These are phyloP conservation scores for Cavia aperea DNA, from an alignment of 2,113 vertebrate genomes.

Conservation along the genomic window DNA sequence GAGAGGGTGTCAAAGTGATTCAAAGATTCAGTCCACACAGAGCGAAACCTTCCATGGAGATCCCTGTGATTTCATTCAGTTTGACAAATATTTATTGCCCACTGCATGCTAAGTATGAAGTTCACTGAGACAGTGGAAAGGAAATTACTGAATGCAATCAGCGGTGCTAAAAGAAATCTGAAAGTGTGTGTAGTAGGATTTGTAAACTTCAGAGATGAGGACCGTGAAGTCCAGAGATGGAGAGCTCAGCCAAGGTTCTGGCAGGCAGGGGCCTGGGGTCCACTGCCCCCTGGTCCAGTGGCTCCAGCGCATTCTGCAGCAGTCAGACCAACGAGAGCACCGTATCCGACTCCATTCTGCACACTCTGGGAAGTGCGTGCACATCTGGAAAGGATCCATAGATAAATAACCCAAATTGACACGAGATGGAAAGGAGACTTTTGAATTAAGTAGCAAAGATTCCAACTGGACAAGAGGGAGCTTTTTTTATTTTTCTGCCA, in stretches of 20 bases:
- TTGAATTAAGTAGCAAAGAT: conserved; percentile 19
- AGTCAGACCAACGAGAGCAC: neutral
- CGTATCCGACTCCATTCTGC: neutral
- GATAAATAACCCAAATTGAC: neutral
- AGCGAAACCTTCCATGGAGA: neutral
- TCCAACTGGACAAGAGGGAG: neutral
- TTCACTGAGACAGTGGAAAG: neutral
- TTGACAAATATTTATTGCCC: neutral
- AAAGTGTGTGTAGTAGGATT: neutral
- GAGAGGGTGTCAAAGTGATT: neutral
- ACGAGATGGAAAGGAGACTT: conserved; percentile 13
- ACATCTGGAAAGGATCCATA: conserved; percentile 23
- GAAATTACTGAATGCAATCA: neutral
- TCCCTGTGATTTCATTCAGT: neutral
- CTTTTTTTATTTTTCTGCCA: neutral
- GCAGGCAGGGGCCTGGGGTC: neutral
- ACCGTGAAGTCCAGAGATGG: neutral
- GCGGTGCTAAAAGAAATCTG: neutral
- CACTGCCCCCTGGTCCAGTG: neutral
- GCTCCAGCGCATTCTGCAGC: neutral
- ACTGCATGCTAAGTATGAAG: neutral
- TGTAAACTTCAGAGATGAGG: neutral
- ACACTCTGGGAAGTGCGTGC: neutral
- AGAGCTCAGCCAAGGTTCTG: neutral
- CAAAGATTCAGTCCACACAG: neutral